phyloP scores from a whole-genome alignment of 2,113 vertebrate species.

The Platanista minor region DNA sequence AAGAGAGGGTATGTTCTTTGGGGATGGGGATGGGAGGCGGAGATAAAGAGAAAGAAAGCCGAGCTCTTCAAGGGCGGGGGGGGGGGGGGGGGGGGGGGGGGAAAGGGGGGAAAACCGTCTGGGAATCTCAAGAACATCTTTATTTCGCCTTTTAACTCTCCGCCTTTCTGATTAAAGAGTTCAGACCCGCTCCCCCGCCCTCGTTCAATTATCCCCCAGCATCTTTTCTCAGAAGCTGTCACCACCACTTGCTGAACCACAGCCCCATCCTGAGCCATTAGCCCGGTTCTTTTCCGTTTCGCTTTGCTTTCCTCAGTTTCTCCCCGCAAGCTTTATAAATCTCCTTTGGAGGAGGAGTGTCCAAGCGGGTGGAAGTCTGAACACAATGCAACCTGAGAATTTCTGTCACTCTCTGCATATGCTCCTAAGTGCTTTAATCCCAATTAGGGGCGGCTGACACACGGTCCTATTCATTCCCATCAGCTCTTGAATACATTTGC shows the following conservation, averaged over 20 bases:
- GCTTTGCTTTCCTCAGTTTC: constrained; percentile 80
- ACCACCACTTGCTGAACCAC: constrained; percentile 52
- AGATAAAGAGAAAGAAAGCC: constrained; percentile 39
- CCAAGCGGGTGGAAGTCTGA: constrained; percentile 89
- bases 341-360: constrained; percentile 77
- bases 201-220: constrained; percentile 44
- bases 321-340: constrained; percentile 76
- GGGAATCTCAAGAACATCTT: constrained; percentile 71
- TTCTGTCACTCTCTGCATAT: constrained; percentile 96
- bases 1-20: background rate
- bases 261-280: constrained; percentile 61
- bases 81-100: too few relatives aligned
- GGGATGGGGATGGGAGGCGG: background rate
- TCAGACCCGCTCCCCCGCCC: constrained; percentile 24
- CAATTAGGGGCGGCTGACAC: constrained; percentile 99
- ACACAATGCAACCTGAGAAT: constrained; percentile 94
- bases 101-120: background rate
- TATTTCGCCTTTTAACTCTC: constrained; percentile 57
- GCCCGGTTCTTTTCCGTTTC: constrained; percentile 62
- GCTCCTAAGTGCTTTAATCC: constrained; percentile 99
- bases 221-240: constrained; percentile 66
- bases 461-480: constrained; percentile 94
- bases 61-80: background rate
- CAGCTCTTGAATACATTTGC: constrained; percentile 98
- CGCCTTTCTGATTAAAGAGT: constrained; percentile 69